Percentiles rank a stretch among this genome's conserved stretches.
phyloP scores from a whole-genome alignment of 1,140 invertebrate genomes.

The Caenorhabditis elegans region WBcel235 BX284605.5:5414501-5415000 shows the following conservation, averaged over 20 bases:
- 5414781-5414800: background rate
- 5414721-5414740: background rate
- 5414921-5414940: background rate
- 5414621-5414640: background rate
- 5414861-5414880: background rate
- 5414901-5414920: background rate
- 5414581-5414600: background rate
- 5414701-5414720: background rate
- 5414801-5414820: background rate
- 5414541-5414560: slow-evolving; percentile 1
- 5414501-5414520: background rate
- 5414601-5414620: background rate
- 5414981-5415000: background rate
- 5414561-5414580: background rate
- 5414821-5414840: background rate
- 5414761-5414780: background rate
- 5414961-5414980: slow-evolving; percentile 8
- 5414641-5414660: background rate
- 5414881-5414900: background rate
- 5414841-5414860: too few relatives aligned
- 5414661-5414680: background rate
- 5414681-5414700: background rate
- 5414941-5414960: slow-evolving; percentile 17
- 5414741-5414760: background rate
- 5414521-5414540: background rate